Percentiles rank a stretch among this genome's conserved stretches.
Conservation (phyloP, 2,888 invertebrate genomes). For the Romanomermis culicivorax region DNA sequence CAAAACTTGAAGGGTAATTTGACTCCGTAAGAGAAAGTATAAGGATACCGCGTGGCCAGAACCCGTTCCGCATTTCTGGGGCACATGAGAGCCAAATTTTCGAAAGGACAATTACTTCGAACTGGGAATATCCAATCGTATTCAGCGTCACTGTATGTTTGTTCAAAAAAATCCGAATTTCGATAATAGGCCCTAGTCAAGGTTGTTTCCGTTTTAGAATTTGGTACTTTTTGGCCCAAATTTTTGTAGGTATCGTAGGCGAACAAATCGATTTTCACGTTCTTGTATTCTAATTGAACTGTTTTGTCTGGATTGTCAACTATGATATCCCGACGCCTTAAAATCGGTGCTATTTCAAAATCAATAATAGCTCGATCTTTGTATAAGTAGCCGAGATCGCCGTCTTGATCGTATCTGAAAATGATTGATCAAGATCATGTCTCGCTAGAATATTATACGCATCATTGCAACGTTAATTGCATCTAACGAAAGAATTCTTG, state of each 20-base stretch:
- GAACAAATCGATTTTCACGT: slow-evolving; percentile 3
- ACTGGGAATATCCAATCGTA: not conserved
- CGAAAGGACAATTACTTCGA: not conserved
- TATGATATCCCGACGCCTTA: not conserved
- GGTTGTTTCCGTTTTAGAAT: not conserved
- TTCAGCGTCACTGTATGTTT: not conserved
- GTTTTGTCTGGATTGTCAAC: not conserved
- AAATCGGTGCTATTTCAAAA: not conserved
- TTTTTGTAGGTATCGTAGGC: slow-evolving; percentile 4
- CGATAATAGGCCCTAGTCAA: not conserved
- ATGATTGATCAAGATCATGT: no score
- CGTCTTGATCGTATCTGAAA: slow-evolving; percentile 2
- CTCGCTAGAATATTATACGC: no score
- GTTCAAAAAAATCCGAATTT: not conserved
- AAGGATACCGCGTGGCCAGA: not conserved
- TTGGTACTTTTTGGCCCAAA: not conserved
- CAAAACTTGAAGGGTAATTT: slow-evolving; percentile 1
- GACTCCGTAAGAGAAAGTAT: not conserved
- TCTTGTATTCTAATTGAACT: not conserved
- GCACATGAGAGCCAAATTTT: not conserved
- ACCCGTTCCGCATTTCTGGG: not conserved
- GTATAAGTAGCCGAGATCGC: slow-evolving; percentile 1
- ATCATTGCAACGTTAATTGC: no score
- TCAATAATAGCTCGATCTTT: not conserved
- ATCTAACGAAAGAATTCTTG: no score